A percentile compares a stretch with the other conserved stretches of the same genome.
These are phyloP conservation scores for Epinephelus coioides DNA, from an alignment of 2,797 vertebrate genomes.

Conservation along the genomic window DNA sequence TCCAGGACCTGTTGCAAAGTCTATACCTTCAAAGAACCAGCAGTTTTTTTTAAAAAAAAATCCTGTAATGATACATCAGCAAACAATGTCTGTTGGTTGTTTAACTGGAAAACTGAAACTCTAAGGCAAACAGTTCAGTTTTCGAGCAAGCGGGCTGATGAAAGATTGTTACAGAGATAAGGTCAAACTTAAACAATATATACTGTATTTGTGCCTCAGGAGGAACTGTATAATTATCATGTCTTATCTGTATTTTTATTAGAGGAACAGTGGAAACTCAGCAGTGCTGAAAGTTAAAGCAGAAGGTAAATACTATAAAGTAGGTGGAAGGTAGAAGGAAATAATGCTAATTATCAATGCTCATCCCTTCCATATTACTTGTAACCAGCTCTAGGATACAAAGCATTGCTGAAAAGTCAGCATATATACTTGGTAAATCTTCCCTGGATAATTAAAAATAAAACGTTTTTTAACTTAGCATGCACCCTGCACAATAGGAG, in stretches of 20 bases:
- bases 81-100: conserved; percentile 37
- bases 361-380: neutral
- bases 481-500: conserved; percentile 7
- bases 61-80: neutral
- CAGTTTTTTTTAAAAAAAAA: neutral
- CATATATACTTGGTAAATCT: conserved; percentile 1
- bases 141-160: conserved; percentile 17
- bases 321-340: neutral
- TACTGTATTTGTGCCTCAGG: conserved; percentile 17
- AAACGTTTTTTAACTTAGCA: conserved; percentile 14
- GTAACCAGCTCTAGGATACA: neutral
- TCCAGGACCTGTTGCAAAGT: neutral
- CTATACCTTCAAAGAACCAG: neutral
- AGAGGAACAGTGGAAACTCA: conserved; percentile 5
- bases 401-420: neutral
- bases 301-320: neutral
- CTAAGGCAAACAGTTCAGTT: conserved; percentile 55
- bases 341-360: neutral
- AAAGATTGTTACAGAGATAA: conserved; percentile 38
- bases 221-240: conserved; percentile 33
- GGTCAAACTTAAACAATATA: conserved; percentile 29
- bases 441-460: conserved; percentile 12
- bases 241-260: conserved; percentile 19
- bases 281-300: neutral
- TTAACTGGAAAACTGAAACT: conserved; percentile 46